Base-by-base conservation (phyloP, 2,113 vertebrate species). In the Plestiodon gilberti region DNA sequence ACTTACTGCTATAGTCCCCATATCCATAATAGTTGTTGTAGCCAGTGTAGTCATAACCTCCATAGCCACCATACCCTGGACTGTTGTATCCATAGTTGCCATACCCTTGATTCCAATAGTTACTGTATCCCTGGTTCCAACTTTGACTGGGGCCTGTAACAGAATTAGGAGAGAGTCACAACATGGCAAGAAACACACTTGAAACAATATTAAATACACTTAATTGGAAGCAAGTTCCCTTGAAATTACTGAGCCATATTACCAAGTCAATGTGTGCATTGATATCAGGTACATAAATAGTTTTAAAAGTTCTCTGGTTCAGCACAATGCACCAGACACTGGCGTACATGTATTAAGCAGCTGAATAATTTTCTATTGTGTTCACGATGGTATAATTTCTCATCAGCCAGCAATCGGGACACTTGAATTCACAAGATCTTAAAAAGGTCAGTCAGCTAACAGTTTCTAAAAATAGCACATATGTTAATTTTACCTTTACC, bases 11-110 rank as follows among this genome's bases (percentile, higher is more conserved):
- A 97, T 99, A 98, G 97, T 99, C 98, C 96, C 98, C 97, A 95
- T 99, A 99, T 96, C 99, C 99, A 90, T 99, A 99, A 96, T 99
- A 99, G 97, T 98, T 99, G 98, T 99, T 99, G 98, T 99, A 99
- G 95, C 98, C 98, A 93, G 98, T 96, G 97, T 99, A 99, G 96
- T 99, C 98, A 93, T 99, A 99, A 94, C 98, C 97, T 93, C 98
- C 98, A 86, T 99, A 99, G 89, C 99, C 98, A 90, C 98, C 98
- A 89, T 99, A 99, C 43, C 98, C 98, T 96, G 98, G 98, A 96
- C 98, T 99, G 97, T 97, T 97, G 97, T 99, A 99, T 95, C 99
- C 98, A 93, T 99, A 99, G 95, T 98, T 99, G 76, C 98, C 98
- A 94, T 99, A 99, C 57, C 98, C 98, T 97, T 98, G 99, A 96